A percentile compares a stretch with the other conserved stretches of the same genome.
phyloP scores from a whole-genome alignment of 2,797 vertebrate species.

The Ctenosaura bakeri region DNA sequence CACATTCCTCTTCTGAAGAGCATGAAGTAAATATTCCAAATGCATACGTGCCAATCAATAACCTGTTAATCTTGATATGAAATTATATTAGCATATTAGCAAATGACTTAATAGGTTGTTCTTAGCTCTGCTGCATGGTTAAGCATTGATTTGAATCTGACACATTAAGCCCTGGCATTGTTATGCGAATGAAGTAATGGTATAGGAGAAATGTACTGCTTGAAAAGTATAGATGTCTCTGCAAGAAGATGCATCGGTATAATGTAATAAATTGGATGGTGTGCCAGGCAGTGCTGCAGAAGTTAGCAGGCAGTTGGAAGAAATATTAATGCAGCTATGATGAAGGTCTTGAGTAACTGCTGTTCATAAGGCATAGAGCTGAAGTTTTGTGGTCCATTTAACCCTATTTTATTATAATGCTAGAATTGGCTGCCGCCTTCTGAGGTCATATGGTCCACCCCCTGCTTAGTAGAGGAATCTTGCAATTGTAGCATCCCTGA shows the following conservation, averaged over 20 bases:
- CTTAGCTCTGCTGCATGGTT: background rate
- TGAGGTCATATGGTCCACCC: background rate
- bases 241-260: background rate
- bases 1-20: background rate
- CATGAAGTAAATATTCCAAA: background rate
- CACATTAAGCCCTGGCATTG: background rate
- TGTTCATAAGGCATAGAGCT: background rate
- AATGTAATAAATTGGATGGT: slow-evolving; percentile 1
- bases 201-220: background rate
- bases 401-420: background rate
- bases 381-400: background rate
- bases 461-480: background rate
- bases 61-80: background rate
- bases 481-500: background rate
- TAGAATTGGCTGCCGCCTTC: background rate
- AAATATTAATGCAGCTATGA: background rate
- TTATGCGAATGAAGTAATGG: background rate
- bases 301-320: background rate
- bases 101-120: background rate
- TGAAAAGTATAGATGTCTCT: background rate
- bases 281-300: slow-evolving; percentile 15
- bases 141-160: slow-evolving; percentile 4
- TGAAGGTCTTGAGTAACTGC: background rate
- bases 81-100: background rate
- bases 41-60: background rate